These are phyloP conservation scores for Mustela erminea DNA, from an alignment of 2,797 vertebrate species.

Conservation along the genomic window DNA sequence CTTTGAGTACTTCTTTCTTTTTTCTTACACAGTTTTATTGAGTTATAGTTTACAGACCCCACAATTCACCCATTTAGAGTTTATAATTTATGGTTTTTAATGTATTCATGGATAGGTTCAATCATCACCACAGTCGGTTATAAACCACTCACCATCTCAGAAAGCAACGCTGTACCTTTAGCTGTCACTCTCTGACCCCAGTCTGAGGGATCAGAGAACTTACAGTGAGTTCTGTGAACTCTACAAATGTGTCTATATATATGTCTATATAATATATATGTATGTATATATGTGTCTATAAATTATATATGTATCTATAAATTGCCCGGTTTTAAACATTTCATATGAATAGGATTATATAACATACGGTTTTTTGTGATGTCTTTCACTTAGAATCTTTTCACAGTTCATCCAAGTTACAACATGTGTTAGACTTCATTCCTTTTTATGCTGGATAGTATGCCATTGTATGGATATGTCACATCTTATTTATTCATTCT, in stretches of 20 bases:
- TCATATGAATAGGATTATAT: background rate
- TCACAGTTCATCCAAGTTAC: background rate
- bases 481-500: background rate
- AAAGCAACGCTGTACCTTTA: background rate
- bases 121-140: background rate
- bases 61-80: background rate
- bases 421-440: background rate
- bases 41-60: background rate
- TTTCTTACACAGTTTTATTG: background rate
- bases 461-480: background rate
- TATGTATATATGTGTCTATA: too few species aligned
- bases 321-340: background rate
- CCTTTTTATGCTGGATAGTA: background rate
- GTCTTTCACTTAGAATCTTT: background rate
- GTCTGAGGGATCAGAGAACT: background rate
- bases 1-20: background rate
- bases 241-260: too few species aligned
- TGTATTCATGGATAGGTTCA: background rate
- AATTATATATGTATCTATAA: too few species aligned
- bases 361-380: background rate
- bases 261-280: too few species aligned
- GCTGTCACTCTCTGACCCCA: background rate
- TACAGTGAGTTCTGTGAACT: background rate
- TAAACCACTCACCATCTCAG: background rate
- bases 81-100: background rate